Evolutionary conservation across 2,888 invertebrate species (phyloP).

Genomic region (Ichneumoninae sp.): DNA sequence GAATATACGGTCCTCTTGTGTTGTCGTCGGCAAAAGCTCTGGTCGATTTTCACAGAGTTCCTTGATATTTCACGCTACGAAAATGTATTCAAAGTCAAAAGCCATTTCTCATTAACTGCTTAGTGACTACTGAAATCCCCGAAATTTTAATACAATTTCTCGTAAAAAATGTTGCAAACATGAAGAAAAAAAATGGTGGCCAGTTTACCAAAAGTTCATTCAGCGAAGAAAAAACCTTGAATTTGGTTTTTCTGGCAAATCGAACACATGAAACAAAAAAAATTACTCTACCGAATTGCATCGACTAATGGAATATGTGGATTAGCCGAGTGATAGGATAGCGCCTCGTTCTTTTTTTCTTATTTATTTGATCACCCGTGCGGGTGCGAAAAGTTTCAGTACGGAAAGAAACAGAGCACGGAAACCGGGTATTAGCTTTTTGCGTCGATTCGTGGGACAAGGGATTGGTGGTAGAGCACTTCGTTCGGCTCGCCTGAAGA

Average conservation of each 20-base stretch:
- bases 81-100: not conserved
- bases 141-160: not conserved
- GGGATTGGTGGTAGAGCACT: constrained; percentile 27
- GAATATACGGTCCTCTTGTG: not conserved
- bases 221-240: not conserved
- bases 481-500: constrained; percentile 33
- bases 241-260: not conserved
- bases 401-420: not conserved
- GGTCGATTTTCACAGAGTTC: not conserved
- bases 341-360: constrained; percentile 7
- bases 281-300: constrained; percentile 20
- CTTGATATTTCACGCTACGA: not conserved
- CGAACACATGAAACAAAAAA: not conserved
- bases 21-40: not conserved
- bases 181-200: not conserved
- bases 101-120: not conserved
- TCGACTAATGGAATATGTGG: constrained; percentile 41
- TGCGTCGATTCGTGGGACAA: constrained; percentile 12
- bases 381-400: constrained; percentile 42
- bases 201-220: not conserved
- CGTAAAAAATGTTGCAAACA: not conserved
- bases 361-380: constrained; percentile 8
- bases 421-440: constrained; percentile 51
- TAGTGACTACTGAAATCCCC: not conserved
- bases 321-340: constrained; percentile 25